Evolutionary conservation across 2,797 vertebrate genomes (phyloP), one percentile per base, ranked within the genome.

Genomic region (Pantherophis alleghaniensis): DNA sequence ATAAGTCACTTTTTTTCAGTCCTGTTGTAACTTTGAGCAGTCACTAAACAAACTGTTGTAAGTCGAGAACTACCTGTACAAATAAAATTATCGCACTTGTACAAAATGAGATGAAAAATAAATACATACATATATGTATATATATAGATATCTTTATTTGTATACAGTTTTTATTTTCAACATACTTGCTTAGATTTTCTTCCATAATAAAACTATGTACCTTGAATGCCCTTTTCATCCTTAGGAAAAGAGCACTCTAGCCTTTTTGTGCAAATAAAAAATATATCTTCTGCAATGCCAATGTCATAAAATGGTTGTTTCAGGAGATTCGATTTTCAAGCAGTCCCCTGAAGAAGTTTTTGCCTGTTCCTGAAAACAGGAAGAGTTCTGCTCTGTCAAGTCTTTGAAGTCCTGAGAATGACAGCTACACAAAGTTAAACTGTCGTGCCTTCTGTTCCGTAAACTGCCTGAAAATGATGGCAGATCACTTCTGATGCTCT

Each of bases 181-280:
- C 95, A 97, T 95, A 96, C 86, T 97, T 96, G 96, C 91, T 96
- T 97, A 96, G 96, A 97, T 94, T 90, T 96, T 97, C 91, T 96
- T 97, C 83, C 66, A 96, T 98, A 97, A 98, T 97, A 98, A 96
- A 96, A 96, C 90, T 95, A 94, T 97, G 98, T 98, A 98, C 98
- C 98, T 97, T 95, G 83, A 92, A 96, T 96, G 95, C 94, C 95
- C 92, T 93, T 95, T 97, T 97, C 96, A 93, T 88, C 94, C 94
- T 93, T 88, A 91, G 95, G 97, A 96, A 97, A 96, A 96, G 96
- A 97, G 96, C 89, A 93, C 96, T 95, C 97, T 95, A 94, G 92
- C 11, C 92, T 95, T 96, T 93, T 86, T 98, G 98, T 99, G 98
- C 98, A 99, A 99, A 99, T 97, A 96, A 95, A 97, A 97, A 97